Evolutionary conservation across 2,113 vertebrate species (phyloP), one percentile per base, ranked within the genome.

Genomic region (Poeciliopsis prolifica): DNA sequence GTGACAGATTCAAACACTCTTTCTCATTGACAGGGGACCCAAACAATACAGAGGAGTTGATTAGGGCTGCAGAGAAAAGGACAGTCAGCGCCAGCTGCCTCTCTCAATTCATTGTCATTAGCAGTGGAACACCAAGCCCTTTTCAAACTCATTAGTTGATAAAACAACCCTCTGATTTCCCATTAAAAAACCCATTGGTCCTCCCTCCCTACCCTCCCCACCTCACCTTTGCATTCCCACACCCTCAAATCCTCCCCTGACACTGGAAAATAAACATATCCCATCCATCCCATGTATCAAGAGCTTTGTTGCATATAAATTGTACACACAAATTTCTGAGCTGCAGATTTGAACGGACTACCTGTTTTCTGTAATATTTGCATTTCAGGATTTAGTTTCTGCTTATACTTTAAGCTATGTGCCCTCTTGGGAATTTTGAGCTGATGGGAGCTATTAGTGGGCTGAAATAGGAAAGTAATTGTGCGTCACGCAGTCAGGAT

Each of bases 131-230:
- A 74, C 77, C 78, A 78, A 92, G 67, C 82, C 80, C 84, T 84
- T 92, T 91, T 91, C 89, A 89, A 91, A 93, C 89, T 93, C 91
- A 92, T 93, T 93, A 94, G 87, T 88, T 91, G 91, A 93, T 93
- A 93, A 92, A 93, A 93, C 91, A 90, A 87, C 82, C 88, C 79
- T 91, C 88, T 88, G 91, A 91, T 91, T 92, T 91, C 78, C 88
- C 78, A 92, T 93, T 91, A 85, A 91, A n/a, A 88, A 83, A 88
- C 26, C 58, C 79, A 92, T 92, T 83, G 61, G 70, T 90, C 87
- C 83, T 85, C 84, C 84, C 68, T 81, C 28, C 42, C 82, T 81
- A 77, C 78, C 72, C 70, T 54, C 80, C n/a, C 78, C 65, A 31
- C 65, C 2, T 1, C 73, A 70, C 74, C 83, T 72, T 61, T 68